Evolutionary conservation across 2,888 invertebrate species (phyloP), one percentile per base, ranked within the genome.

Genomic region (Anticlea derivata): DNA sequence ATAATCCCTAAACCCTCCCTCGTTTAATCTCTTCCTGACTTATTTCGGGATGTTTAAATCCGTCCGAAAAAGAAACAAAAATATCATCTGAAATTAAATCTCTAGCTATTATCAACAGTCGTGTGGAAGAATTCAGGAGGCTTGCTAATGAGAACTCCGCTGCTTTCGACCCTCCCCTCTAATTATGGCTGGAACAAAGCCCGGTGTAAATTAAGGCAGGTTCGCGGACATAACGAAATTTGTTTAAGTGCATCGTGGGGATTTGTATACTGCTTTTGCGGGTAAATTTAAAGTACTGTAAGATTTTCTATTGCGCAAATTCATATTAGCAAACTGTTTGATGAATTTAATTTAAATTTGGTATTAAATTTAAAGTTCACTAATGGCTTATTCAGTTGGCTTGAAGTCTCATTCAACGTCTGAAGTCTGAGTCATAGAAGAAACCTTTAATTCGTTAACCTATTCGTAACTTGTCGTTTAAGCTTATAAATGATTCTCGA

Each of bases 171-270:
- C 61, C 60, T 56, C 61, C 61, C 62, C 60, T 62, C 63, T 72
- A 71, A 73, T 73, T 73, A 68, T 63, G 51, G 44, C 45, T 57
- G 58, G 60, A 66, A 72, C 68, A 70, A 73, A 68, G 66, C 63
- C 57, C 29, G 35, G 30, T 44, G 48, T 47, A 59, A 61, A 63
- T 61, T 55, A 50, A 55, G 34, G 34, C 38, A 30, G 34, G 30
- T 45, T 35, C 17, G 20, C 47, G 30, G 35, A 35, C 43, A 37
- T 24, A 43, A 29, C 44, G 30, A 34, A 55, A 53, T 48, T 48
- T 44, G 53, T 53, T 45, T 53, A 26, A 48, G 41, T 53, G 48
- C 53, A 53, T 39, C 26, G 39, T 26, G 34, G 22, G 22, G 44
- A 53, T 48, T 53, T 48, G 30, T 35, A 48, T 38, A 34, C 13